These are phyloP conservation scores for Diachasma alloeum DNA, from an alignment of 1,140 invertebrate genomes.

Conservation along the genomic window DNA sequence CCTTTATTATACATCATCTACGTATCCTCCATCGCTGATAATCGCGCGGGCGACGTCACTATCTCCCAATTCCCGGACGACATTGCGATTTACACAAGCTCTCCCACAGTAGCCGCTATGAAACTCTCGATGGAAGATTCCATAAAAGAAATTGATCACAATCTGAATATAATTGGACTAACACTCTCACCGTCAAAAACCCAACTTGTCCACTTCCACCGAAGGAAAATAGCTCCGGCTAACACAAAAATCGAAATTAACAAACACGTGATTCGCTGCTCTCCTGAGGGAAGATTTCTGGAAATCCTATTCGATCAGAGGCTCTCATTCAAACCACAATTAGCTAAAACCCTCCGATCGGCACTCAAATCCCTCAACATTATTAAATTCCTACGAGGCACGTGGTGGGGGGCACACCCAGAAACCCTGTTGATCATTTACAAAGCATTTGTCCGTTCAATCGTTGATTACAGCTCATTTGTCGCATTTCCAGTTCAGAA, in stretches of 20 bases:
- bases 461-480: conserved; percentile 30
- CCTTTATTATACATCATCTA: conserved; percentile 25
- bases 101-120: neutral
- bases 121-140: neutral
- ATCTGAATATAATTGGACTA: conserved; percentile 22
- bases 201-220: conserved; percentile 34
- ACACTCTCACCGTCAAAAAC: conserved; percentile 36
- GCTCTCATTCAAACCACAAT: conserved; percentile 31
- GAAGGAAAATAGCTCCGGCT: neutral
- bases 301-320: conserved; percentile 32
- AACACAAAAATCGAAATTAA: conserved; percentile 6
- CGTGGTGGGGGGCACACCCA: conserved; percentile 38
- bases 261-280: neutral
- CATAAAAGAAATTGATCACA: neutral
- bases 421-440: conserved; percentile 23
- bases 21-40: neutral
- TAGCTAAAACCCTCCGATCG: conserved; percentile 17
- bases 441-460: conserved; percentile 25
- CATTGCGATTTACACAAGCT: conserved; percentile 10
- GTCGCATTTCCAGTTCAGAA: conserved; percentile 11
- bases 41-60: neutral
- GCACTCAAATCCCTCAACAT: conserved; percentile 26
- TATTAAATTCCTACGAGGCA: conserved; percentile 33
- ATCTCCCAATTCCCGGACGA: conserved; percentile 30
- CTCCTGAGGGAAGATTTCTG: conserved; percentile 26